Evolutionary conservation across 2,888 invertebrate genomes (phyloP), one percentile per base, ranked within the genome.

Genomic region (Pseudococcus longispinus): DNA sequence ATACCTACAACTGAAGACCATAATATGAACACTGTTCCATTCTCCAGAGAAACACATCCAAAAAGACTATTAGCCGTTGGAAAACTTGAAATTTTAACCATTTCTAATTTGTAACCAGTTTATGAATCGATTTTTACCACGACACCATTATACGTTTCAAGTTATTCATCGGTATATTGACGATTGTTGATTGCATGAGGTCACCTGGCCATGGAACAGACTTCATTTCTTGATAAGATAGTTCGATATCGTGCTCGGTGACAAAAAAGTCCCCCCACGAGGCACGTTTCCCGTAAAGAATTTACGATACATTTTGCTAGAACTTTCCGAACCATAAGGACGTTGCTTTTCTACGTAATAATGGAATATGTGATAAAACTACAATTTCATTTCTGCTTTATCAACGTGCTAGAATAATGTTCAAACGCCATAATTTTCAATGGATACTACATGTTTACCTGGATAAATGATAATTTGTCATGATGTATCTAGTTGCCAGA

Each of bases 11-110:
- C 42, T 0, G 77, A 42, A 42, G 13, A 1, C 77, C 77, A 80
- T 80, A 80, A 80, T 20, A 80, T 80, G 20, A 80, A 80, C 6
- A 80, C 77, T 0, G 77, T 80, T 20, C 77, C 77, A 80, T 37
- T 80, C 18, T 80, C 77, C 77, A 80, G 20, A 9, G 77, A 42
- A 1, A 80, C 20, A 11, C 32, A 80, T 80, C 77, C 77, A 1
- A 80, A 20, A 80, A 80, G 42, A 20, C 77, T 80, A 42, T 42
- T 37, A 42, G 42, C 13, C 18, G 23, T 37, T 6, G 77, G 77
- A 20, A 80, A 5, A 11, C 42, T 74, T 18, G 74, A 74, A 15
- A 20, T n/a, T 42, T 80, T 80, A 2, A 11, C 77, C 77, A 80
- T 80, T 80, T 80, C 23, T 42, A 80, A 80, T 29, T 18, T 29